These are phyloP conservation scores for Dasyurus viverrinus DNA, from an alignment of 2,113 vertebrate species.

Conservation along the genomic window DNA sequence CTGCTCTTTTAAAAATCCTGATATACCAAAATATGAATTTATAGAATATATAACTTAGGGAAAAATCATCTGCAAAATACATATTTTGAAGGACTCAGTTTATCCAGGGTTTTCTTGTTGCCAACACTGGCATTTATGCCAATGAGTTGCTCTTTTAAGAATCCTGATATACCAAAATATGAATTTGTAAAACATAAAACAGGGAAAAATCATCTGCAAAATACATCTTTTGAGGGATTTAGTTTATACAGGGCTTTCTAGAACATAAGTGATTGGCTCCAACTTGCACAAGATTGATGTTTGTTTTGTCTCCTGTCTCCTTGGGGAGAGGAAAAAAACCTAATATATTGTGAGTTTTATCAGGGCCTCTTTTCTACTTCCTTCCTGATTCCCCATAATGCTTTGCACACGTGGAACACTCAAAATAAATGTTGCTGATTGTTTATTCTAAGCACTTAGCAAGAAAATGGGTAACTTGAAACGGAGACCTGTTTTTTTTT, in stretches of 20 bases:
- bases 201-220: constrained; percentile 56
- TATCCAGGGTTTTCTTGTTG: constrained; percentile 28
- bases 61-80: constrained; percentile 60
- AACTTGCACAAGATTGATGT: constrained; percentile 11
- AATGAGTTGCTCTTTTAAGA: constrained; percentile 39
- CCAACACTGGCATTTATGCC: background rate
- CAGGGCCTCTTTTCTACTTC: constrained; percentile 11
- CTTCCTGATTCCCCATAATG: background rate
- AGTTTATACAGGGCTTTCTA: constrained; percentile 34
- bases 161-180: constrained; percentile 40
- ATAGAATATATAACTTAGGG: constrained; percentile 38
- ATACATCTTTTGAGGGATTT: constrained; percentile 55
- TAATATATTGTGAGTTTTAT: background rate
- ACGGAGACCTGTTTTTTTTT: background rate
- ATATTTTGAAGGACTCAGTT: constrained; percentile 44
- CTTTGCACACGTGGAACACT: background rate
- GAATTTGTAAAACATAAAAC: constrained; percentile 46
- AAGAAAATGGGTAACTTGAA: background rate
- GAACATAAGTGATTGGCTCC: constrained; percentile 32
- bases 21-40: constrained; percentile 50
- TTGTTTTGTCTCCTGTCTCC: constrained; percentile 49
- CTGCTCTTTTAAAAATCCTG: constrained; percentile 42
- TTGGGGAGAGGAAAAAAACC: constrained; percentile 18
- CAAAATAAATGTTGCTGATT: background rate
- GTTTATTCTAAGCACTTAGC: too few relatives aligned